A percentile compares a stretch with the other conserved stretches of the same genome.
Conservation (phyloP, 2,797 vertebrate genomes). For the Coracias cyanogaster region DNA sequence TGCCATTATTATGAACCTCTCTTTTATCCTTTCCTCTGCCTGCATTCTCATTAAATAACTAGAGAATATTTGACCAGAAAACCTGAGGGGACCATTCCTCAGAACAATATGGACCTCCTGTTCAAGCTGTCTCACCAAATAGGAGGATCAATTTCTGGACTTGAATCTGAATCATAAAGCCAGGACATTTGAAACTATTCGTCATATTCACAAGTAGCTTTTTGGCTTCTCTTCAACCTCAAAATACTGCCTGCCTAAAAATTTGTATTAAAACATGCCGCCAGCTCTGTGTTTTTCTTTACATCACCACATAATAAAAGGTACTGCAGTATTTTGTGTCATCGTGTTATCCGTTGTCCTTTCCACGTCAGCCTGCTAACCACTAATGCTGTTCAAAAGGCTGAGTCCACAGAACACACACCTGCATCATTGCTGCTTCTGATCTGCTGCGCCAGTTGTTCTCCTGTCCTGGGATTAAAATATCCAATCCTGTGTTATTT, state of each 20-base stretch:
- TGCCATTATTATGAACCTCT: background rate
- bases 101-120: background rate
- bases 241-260: background rate
- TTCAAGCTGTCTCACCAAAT: background rate
- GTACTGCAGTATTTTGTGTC: background rate
- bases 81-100: background rate
- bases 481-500: background rate
- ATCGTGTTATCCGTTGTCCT: background rate
- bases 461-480: background rate
- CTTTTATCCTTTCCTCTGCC: background rate
- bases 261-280: background rate
- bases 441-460: conserved; percentile 22
- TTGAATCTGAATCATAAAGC: background rate
- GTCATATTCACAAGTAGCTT: background rate
- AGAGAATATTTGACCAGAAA: background rate
- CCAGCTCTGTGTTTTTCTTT: background rate
- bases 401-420: conserved; percentile 44
- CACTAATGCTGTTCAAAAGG: background rate
- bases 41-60: background rate
- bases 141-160: rapidly evolving
- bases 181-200: background rate
- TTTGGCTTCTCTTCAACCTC: background rate
- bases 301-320: background rate
- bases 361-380: background rate
- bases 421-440: conserved; percentile 1